Conservation (phyloP, 1,140 invertebrate genomes). For the Cydia fagiglandana region DNA sequence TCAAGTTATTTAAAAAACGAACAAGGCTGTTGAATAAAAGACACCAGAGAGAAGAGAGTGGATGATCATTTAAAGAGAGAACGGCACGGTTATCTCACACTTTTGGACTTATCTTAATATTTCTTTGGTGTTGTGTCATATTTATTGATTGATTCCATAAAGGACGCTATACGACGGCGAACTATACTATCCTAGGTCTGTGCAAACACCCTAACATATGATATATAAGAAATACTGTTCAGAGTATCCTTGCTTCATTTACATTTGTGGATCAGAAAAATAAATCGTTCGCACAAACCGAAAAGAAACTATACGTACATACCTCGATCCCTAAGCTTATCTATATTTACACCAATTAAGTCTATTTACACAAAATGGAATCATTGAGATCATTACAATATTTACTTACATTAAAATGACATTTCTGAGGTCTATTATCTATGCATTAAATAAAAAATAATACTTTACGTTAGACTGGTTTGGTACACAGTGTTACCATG, state of each 20-base stretch:
- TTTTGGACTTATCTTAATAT: conserved; percentile 63
- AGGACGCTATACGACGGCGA: conserved; percentile 71
- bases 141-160: conserved; percentile 58
- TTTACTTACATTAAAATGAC: conserved; percentile 66
- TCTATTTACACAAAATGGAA: conserved; percentile 76
- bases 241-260: conserved; percentile 22
- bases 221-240: conserved; percentile 27
- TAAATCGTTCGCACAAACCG: conserved; percentile 36
- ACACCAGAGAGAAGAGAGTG: conserved; percentile 13
- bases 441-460: conserved; percentile 65
- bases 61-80: conserved; percentile 60
- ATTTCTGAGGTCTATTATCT: conserved; percentile 57
- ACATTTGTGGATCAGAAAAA: conserved; percentile 20
- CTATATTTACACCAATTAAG: conserved; percentile 61
- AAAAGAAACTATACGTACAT: conserved; percentile 18
- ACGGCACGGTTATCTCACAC: conserved; percentile 65
- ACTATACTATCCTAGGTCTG: conserved; percentile 44
- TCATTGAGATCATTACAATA: conserved; percentile 77
- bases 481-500: conserved; percentile 58
- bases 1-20: conserved; percentile 15
- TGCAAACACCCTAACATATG: conserved; percentile 34
- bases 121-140: conserved; percentile 77
- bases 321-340: conserved; percentile 43
- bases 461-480: conserved; percentile 72
- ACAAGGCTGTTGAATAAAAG: background rate